A percentile compares a stretch with the other conserved stretches of the same genome.
Conservation (phyloP, 1,140 invertebrate genomes). For the Proctacanthus coquilletti region DNA sequence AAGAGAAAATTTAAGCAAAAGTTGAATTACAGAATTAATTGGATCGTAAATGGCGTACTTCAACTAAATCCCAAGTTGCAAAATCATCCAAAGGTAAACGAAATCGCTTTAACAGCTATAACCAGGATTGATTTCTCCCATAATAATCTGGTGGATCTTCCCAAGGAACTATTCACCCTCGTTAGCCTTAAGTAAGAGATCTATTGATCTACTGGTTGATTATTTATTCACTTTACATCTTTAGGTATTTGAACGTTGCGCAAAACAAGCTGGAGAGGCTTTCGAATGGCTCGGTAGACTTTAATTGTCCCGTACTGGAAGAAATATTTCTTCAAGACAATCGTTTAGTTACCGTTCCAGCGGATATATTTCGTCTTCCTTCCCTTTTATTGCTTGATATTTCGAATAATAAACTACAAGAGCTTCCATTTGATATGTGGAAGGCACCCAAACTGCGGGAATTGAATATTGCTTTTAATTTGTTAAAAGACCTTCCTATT, state of each 20-base stretch:
- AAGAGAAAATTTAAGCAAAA: not conserved
- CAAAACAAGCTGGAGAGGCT: conserved; percentile 74
- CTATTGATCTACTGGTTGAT: no score
- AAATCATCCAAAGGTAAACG: conserved; percentile 48
- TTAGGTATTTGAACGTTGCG: conserved; percentile 66
- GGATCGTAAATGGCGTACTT: conserved; percentile 70
- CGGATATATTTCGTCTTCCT: conserved; percentile 67
- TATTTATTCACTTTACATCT: conserved; percentile 11
- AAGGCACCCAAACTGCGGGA: conserved; percentile 74
- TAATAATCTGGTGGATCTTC: conserved; percentile 70
- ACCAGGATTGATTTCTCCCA: conserved; percentile 88
- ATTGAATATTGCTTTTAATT: conserved; percentile 81
- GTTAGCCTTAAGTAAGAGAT: conserved; percentile 38
- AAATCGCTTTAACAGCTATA: conserved; percentile 69
- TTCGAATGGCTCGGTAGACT: conserved; percentile 32
- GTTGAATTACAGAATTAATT: conserved; percentile 43
- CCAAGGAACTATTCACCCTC: conserved; percentile 68
- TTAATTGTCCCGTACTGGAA: conserved; percentile 62
- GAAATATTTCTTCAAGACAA: conserved; percentile 85
- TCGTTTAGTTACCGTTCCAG: conserved; percentile 60
- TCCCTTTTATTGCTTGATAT: conserved; percentile 70
- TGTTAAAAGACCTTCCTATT: conserved; percentile 65
- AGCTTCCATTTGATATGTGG: conserved; percentile 79
- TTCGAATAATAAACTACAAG: conserved; percentile 85
- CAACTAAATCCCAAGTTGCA: conserved; percentile 72